Evolutionary conservation across 2,113 vertebrate genomes (phyloP), one percentile per base, ranked within the genome.

Genomic region (Pelodiscus sinensis): DNA sequence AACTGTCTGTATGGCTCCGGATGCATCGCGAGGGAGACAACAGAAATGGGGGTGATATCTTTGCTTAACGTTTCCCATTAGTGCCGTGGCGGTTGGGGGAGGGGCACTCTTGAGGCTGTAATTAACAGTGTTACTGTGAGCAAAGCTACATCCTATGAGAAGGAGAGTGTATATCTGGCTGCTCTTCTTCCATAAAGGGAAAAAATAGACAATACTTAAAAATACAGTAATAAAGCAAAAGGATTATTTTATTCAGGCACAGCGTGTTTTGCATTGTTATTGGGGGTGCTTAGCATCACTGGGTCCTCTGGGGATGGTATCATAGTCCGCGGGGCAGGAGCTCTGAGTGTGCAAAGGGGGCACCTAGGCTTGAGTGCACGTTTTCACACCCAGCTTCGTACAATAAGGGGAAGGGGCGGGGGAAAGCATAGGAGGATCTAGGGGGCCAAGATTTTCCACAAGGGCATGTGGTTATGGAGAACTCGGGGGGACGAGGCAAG

Each of bases 201-300:
- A 90, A 79, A 15, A 57, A 57, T 9, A 78, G 84, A 81, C 56
- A 75, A 81, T 85, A 88, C 78, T 88, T 85, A 84, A 92, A 35
- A 83, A 81, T 54, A 84, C 62, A 81, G 83, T 75, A 87, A 87
- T 84, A 88, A 80, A 71, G 14, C 29, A 21, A 82, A 92, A 82
- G 56, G 71, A 68, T 89, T 88, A 88, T 93, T 87, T 93, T 80
- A 85, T 92, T 82, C 91, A 85, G 62, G 82, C 90, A 87, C 14
- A 24, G 90, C 87, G 81, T 78, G 65, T 89, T 81, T 50, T 75
- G 27, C 65, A 29, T 62, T 3, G 22, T 92, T 87, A 56, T 11
- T 85, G 44, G 56, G 75, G 29, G 11, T 12, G 25, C 25, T n/a
- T 11, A 84, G 31, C 22, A 3, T 19, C 27, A 52, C 21, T 31